Evolutionary conservation across 2,797 vertebrate genomes (phyloP), one percentile per base, ranked within the genome.

Genomic region (Cirrhinus molitorella): DNA sequence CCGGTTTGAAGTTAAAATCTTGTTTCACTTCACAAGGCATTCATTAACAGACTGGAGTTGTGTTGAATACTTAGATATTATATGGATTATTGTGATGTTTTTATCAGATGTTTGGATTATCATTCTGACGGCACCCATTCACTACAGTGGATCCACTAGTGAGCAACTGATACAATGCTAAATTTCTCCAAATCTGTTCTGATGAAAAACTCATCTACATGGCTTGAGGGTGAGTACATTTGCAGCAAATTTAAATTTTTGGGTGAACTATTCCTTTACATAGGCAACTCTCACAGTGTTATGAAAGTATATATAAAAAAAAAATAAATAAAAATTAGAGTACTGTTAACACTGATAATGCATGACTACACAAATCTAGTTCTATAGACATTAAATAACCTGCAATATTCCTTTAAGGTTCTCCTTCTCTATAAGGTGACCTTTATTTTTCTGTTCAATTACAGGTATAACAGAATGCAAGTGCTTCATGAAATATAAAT

Each of bases 401-500:
- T 19, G 5, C 1, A 28, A 43, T 14, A 68, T 43, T 40, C 19
- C 11, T 19, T 37, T 9, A 43, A 66, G 14, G n/a, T 25, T 40
- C 14, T 68, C 34, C 8, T 47, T 28, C 45, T 67, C 21, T 45
- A 23, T 70, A 45, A 31, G 12, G 7, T 45, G 12, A 16, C 11
- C 34, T 80, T 17, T 0, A 4, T 28, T 57, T 37, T 71, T 25
- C 49, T 21, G 37, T 80, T 57, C 17, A 59, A 17, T 59, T 59
- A 71, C 34, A 45, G 37, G 11, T 59, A 43, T n/a, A 70, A 45
- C 57, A 4, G n/a, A 25, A 59, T 45, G 12, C n/a, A 71, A 71
- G 37, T 34, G 28, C 25, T 40, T 80, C 37, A 53, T 53, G 59
- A 66, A 66, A 65, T 51, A 71, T 37, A 34, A 61, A 73, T 73